Evolutionary conservation across 2,888 invertebrate species (phyloP), one percentile per base, ranked within the genome.

Genomic region (Troides oblongomaculatus): DNA sequence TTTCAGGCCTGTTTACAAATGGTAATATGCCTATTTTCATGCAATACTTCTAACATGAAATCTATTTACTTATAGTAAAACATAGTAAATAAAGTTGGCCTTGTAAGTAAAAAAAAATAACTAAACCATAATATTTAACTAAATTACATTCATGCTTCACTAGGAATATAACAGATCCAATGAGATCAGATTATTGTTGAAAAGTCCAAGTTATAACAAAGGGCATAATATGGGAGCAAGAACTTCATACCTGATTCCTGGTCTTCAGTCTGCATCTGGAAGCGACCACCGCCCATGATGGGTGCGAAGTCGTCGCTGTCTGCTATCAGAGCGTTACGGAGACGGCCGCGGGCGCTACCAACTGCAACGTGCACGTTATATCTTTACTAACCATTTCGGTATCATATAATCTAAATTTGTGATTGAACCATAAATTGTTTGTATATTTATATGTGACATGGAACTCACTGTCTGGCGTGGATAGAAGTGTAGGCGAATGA

Each of bases 241-340:
- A n/a, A 43, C 50, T 4, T 39, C 71, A 62, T 86, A 92, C 92
- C 92, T 84, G 90, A 81, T 82, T 94, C 94, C 87, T 96, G 96
- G 86, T 96, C 96, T 81, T 96, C 95, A 2, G 96, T 96, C 85
- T 96, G 95, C 77, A 95, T 89, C 79, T 95, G 95, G 85, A 95
- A 94, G 78, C 94, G 93, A 57, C 94, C 94, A 71, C 94, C 94
- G 73, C 94, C 94, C 84, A 95, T 94, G 90, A 95, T 95, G 66
- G 96, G 95, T 72, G 95, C 96, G 82, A 96, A 94, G 88, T 96
- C 96, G 82, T 96, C 96, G 78, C 95, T 94, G 88, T 96, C 96
- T 71, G 95, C 94, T 73, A 97, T 94, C 74, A 97, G 88, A 39
- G 96, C 95, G 86, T 95, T 95, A 77, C 94, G 94, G 77, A 95